Base-by-base conservation (phyloP, 2,888 invertebrate genomes). In the Bedellia somnulentella region DNA sequence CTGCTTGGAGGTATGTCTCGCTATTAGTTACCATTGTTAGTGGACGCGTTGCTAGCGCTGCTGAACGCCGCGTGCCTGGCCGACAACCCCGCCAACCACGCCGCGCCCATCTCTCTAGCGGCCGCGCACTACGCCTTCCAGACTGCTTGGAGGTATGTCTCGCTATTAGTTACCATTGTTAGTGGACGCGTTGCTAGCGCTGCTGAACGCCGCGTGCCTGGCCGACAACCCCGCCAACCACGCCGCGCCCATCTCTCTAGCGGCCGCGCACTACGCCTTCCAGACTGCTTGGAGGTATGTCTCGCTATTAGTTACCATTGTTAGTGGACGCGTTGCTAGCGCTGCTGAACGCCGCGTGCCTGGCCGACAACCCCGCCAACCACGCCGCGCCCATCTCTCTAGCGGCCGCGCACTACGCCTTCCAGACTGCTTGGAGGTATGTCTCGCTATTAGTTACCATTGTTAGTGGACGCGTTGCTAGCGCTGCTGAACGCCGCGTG, bases 51-150 rank as follows among this genome's bases (percentile, higher is more conserved):
- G 3, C 84, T 94, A 15, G 84, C 89, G 39, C 83, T 96, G 39
- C 64, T 95, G 26, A 85, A 87, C 48, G 83, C 93, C 1, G 86
- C 91, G 2, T 86, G 90, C 43, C 82, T 90, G 34, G 80, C 81
- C 27, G 77, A 78, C 46, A 61, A 61, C 42, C 42, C 58, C 11
- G 64, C 67, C 21, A 62, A 71, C 35, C 64, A 71, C 11, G 46
- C 81, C 1, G 80, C 81, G 29, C 78, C 87, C 25, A 81, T 85
- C 3, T 60, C 70, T 1, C 59, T 89, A 3, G 89, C 93, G 42
- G 89, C 92, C 0, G 86, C 92, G 33, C 93, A 95, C 48, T 95
- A 94, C 66, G 93, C 93, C 56, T 93, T 93, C 58, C 87, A 86
- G 34, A 85, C 90, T 31, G 83, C 86, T 39, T 92, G 91, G 90